Conservation (phyloP, 2,113 vertebrate species). For the Pteruthius melanotis region DNA sequence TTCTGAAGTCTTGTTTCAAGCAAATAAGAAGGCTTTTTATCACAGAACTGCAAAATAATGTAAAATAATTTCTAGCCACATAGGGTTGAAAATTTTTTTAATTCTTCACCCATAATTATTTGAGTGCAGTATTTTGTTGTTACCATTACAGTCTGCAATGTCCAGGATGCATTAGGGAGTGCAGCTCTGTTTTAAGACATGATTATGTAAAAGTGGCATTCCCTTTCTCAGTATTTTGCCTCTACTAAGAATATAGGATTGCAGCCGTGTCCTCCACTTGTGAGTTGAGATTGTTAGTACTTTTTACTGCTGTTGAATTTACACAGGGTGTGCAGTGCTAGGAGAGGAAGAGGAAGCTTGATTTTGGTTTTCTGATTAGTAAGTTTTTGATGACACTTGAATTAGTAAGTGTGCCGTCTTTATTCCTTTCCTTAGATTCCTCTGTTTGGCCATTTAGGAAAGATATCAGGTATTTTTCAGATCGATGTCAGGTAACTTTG, state of each 20-base stretch:
- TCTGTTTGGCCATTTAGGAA: neutral
- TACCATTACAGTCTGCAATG: neutral
- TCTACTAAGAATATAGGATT: neutral
- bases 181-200: neutral
- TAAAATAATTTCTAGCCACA: neutral
- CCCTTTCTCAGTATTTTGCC: neutral
- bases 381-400: neutral
- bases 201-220: neutral
- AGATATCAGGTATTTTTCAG: neutral
- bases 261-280: neutral
- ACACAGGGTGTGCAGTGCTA: neutral
- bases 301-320: neutral
- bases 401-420: neutral
- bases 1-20: constrained; percentile 46
- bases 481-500: neutral
- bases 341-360: neutral
- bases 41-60: neutral
- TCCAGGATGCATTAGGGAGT: neutral
- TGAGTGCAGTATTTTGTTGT: constrained; percentile 13
- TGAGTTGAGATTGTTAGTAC: neutral
- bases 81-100: neutral
- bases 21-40: constrained; percentile 28
- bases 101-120: neutral
- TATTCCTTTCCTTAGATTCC: neutral
- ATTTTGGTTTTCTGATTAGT: neutral